Evolutionary conservation across 2,888 invertebrate genomes (phyloP), one percentile per base, ranked within the genome.

Genomic region (Meteorus cinctellus): DNA sequence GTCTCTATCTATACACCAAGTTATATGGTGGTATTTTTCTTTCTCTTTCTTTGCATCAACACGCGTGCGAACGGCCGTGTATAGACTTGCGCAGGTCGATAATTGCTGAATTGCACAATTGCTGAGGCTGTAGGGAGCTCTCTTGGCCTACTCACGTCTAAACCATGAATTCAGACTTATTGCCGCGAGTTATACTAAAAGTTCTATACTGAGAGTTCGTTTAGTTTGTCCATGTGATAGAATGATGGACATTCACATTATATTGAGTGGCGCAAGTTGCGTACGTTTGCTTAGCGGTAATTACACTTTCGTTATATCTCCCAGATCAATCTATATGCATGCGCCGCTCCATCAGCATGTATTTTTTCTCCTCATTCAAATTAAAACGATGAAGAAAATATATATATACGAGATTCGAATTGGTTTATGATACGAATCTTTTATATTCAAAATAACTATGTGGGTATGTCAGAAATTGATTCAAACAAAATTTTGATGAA

Each of bases 41-140:
- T 10, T 34, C 63, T 48, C 27, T 72, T 34, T 48, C 31, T 48
- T 62, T 63, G 63, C 63, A 51, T 72, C 31, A 72, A 72, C 65
- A 48, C 72, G 72, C 72, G 72, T 72, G 72, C 72, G 72, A 72
- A 72, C 65, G 72, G 72, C 72, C 72, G 62, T 24, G 24, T 45
- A 16, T n/a, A 65, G 65, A 51, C 72, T 65, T 31, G 24, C 60
- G 31, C 48, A 51, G 51, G 72, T 65, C 72, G 65, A 72, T 72
- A 72, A 72, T 72, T 72, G 72, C 72, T 65, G 72, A 51, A 65
- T 72, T 72, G 63, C 65, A 65, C 72, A 72, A 72, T 65, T 65
- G 48, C 51, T 65, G 72, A 72, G 65, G 72, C 72, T 71, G 71
- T 62, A 71, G 71, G 71, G 71, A 71, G 71, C 62, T 71, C 55